These are phyloP conservation scores for Galeopsomyia nigrocyanea DNA, from an alignment of 2,888 invertebrate species.

Conservation along the genomic window DNA sequence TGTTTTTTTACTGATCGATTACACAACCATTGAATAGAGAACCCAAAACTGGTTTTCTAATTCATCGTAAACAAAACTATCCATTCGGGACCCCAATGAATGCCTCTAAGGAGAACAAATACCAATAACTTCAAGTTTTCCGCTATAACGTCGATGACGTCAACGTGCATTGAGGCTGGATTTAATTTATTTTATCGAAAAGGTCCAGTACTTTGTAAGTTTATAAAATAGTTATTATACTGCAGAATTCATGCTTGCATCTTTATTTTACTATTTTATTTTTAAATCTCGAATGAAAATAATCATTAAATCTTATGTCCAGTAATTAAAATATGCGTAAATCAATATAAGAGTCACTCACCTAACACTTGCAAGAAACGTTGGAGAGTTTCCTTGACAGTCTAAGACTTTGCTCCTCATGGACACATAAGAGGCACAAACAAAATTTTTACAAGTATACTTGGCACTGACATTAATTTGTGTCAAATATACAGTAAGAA, in stretches of 20 bases:
- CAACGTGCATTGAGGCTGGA: no score
- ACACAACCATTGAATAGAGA: conserved; percentile 14
- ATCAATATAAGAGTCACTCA: conserved; percentile 49
- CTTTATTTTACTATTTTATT: no score
- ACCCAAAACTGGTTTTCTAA: conserved; percentile 22
- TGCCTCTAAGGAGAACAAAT: conserved; percentile 3
- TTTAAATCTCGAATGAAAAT: no score
- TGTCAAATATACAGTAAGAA: no score
- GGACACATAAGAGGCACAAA: conserved; percentile 62
- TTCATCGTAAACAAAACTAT: conserved; percentile 21
- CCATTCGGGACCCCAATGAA: conserved; percentile 1
- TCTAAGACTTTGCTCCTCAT: conserved; percentile 67
- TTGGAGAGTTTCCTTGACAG: conserved; percentile 66
- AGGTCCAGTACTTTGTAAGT: no score
- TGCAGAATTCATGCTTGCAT: no score
- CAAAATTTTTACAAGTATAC: conserved; percentile 11
- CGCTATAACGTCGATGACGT: conserved; percentile 10
- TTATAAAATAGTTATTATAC: no score
- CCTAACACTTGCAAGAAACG: conserved; percentile 66
- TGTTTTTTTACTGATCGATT: conserved; percentile 36
- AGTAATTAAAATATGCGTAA: neutral
- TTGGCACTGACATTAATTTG: neutral
- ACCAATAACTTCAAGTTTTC: conserved; percentile 7
- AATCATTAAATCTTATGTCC: no score
- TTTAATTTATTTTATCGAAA: no score